Evolutionary conservation across 1,140 invertebrate genomes (phyloP).

Genomic region (Cherax destructor): DNA sequence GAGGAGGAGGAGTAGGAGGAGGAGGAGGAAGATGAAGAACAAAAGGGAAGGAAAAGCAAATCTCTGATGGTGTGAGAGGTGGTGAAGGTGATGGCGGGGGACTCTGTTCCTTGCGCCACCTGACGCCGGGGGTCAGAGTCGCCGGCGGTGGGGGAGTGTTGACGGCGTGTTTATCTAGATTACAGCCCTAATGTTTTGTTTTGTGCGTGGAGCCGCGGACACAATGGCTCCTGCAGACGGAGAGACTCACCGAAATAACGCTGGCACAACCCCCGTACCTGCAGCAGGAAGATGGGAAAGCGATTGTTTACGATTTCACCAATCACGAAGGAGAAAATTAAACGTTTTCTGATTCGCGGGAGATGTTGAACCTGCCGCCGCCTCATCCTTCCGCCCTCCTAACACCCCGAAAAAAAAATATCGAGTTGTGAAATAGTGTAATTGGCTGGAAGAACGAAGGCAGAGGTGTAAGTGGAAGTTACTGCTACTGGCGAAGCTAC

Average conservation of each 20-base stretch:
- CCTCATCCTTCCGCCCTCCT: too few species aligned
- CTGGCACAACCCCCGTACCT: too few species aligned
- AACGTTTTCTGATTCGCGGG: too few species aligned
- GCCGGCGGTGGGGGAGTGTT: conserved; percentile 3
- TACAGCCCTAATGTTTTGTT: too few species aligned
- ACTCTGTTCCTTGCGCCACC: not conserved
- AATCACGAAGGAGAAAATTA: too few species aligned
- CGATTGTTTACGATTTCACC: too few species aligned
- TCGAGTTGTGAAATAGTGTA: not conserved
- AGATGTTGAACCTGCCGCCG: too few species aligned
- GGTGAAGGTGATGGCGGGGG: not conserved
- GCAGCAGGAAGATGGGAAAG: too few species aligned
- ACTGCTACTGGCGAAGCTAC: too few species aligned
- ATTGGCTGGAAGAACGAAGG: not conserved
- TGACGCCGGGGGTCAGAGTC: not conserved
- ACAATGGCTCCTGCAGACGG: not conserved
- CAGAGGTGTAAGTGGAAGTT: not conserved
- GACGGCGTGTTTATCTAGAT: not conserved
- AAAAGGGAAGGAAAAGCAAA: not conserved
- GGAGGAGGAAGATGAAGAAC: too few species aligned
- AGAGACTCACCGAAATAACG: too few species aligned
- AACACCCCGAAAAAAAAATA: not conserved
- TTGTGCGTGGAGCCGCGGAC: not conserved
- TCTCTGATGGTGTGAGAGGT: too few species aligned
- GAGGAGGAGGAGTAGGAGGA: not conserved